Percentiles rank a stretch among this genome's conserved stretches.
Evolutionary conservation across 2,113 vertebrate species (phyloP).

Genomic region (Seriola dumerili): DNA sequence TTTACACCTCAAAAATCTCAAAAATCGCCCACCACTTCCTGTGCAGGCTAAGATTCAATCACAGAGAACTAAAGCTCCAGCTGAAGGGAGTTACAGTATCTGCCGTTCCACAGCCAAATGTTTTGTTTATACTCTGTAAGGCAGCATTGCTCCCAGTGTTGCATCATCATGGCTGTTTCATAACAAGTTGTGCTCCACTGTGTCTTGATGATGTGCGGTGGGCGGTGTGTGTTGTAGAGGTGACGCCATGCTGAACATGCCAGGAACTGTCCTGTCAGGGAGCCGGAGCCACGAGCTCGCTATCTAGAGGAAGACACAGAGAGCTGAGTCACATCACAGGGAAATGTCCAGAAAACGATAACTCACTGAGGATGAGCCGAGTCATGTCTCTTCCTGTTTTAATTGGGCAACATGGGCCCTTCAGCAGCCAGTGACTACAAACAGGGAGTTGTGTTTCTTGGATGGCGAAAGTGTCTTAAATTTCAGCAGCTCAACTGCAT

Average conservation of each 20-base stretch:
- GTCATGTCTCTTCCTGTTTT: conserved; percentile 78
- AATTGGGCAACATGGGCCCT: conserved; percentile 69
- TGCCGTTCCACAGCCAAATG: conserved; percentile 39
- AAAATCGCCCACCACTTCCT: conserved; percentile 68
- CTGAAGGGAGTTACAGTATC: conserved; percentile 47
- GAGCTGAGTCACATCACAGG: conserved; percentile 76
- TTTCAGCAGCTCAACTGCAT: conserved; percentile 41
- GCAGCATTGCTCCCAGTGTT: conserved; percentile 49
- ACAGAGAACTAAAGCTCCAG: conserved; percentile 45
- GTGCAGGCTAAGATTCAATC: conserved; percentile 45
- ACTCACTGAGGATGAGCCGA: conserved; percentile 67
- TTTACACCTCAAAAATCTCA: conserved; percentile 64
- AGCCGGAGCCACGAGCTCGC: conserved; percentile 46
- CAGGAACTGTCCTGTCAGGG: conserved; percentile 56
- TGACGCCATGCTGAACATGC: conserved; percentile 50
- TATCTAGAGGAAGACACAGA: conserved; percentile 74
- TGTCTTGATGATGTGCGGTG: conserved; percentile 44
- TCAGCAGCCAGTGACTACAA: conserved; percentile 64
- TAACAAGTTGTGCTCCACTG: conserved; percentile 59
- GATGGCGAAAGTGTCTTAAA: conserved; percentile 38
- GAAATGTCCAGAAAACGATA: conserved; percentile 62
- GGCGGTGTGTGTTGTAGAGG: conserved; percentile 28
- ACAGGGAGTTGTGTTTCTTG: conserved; percentile 28
- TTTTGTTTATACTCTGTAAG: conserved; percentile 50
- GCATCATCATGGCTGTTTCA: conserved; percentile 68